Percentiles rank a stretch among this genome's conserved stretches.
phyloP scores from a whole-genome alignment of 2,113 vertebrate species.

The Pangasianodon hypophthalmus region DNA sequence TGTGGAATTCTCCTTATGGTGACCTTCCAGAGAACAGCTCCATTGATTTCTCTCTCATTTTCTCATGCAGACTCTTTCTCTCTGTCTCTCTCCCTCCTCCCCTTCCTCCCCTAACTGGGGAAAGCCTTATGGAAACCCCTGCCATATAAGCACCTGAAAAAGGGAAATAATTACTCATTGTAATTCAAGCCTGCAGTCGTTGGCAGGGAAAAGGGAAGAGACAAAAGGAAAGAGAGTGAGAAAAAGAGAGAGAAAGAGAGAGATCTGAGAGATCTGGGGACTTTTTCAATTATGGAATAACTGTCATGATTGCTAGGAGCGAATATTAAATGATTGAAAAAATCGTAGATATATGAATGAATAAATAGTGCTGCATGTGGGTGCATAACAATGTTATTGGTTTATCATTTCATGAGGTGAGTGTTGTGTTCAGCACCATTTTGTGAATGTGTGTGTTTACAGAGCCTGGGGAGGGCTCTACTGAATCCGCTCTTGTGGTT shows the following conservation, averaged over 20 bases:
- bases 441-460: conserved; percentile 31
- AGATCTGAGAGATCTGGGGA: neutral
- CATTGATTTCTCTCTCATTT: conserved; percentile 24
- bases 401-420: neutral
- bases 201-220: neutral
- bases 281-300: conserved; percentile 19
- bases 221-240: neutral
- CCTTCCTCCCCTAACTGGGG: conserved; percentile 5
- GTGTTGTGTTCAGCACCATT: neutral
- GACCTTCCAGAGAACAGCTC: conserved; percentile 23
- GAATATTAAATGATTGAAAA: neutral
- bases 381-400: neutral
- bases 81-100: neutral
- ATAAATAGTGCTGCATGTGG: neutral
- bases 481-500: neutral
- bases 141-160: conserved; percentile 7
- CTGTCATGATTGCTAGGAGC: neutral
- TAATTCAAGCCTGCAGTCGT: neutral
- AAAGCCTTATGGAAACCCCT: conserved; percentile 25
- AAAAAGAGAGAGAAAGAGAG: conserved; percentile 11
- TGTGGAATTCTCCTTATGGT: conserved; percentile 1
- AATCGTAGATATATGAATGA: neutral
- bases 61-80: neutral
- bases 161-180: neutral
- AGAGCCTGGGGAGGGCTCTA: neutral